Evolutionary conservation across 2,797 vertebrate genomes (phyloP).

Genomic region (Crocidura indochinensis): DNA sequence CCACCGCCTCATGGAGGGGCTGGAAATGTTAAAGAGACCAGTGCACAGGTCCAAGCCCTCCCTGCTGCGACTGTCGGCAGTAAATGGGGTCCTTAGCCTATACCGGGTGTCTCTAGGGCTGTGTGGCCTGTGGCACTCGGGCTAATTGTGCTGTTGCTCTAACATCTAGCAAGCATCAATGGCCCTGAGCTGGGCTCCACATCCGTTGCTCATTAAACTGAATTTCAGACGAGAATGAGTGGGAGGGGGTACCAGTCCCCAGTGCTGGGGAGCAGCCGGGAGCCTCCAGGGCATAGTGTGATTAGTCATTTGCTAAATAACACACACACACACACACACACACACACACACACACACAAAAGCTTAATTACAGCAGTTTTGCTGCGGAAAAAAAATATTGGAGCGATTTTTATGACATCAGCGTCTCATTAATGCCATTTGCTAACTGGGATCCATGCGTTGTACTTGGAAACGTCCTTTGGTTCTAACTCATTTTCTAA

Average conservation of each 20-base stretch:
- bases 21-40: no score
- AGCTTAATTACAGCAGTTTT: conserved; percentile 89
- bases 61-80: not conserved
- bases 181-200: not conserved
- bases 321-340: no score
- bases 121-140: not conserved
- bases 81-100: rapidly evolving
- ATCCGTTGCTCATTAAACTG: conserved; percentile 25
- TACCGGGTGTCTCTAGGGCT: rapidly evolving
- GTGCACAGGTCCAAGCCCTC: no score
- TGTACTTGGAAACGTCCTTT: conserved; percentile 85
- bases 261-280: conserved; percentile 62
- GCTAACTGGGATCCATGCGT: conserved; percentile 80
- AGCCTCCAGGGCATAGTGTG: conserved; percentile 83
- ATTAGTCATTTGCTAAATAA: conserved; percentile 91
- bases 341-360: conserved; percentile 83
- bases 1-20: no score
- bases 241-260: conserved; percentile 50
- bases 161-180: not conserved
- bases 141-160: not conserved
- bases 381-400: conserved; percentile 83
- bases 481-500: conserved; percentile 87
- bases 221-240: conserved; percentile 46
- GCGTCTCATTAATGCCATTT: conserved; percentile 86
- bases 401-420: conserved; percentile 82